phyloP scores from a whole-genome alignment of 1,140 invertebrate genomes.

The Eubasilissa regina region DNA sequence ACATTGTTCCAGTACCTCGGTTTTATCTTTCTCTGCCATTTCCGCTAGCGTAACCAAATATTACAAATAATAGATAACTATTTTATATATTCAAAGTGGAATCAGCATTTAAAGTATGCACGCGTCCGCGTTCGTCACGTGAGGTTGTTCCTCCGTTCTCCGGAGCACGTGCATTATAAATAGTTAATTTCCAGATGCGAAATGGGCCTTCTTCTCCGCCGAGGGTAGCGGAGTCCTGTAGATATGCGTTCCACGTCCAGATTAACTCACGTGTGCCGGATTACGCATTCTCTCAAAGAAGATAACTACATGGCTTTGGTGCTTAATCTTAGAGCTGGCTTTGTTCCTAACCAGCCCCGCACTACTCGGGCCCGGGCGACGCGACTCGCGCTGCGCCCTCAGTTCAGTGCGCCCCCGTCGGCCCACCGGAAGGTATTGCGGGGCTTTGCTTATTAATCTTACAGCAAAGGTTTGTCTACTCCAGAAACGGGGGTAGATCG shows the following conservation, averaged over 20 bases:
- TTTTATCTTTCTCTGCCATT: no score
- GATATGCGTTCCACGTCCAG: constrained; percentile 53
- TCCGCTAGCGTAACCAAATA: no score
- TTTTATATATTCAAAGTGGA: constrained; percentile 8
- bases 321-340: constrained; percentile 56
- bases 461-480: no score
- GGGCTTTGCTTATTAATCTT: no score
- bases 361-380: constrained; percentile 8
- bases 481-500: no score
- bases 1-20: no score
- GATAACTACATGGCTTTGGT: constrained; percentile 57
- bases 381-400: constrained; percentile 10
- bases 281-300: constrained; percentile 60
- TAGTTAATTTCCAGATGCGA: constrained; percentile 44
- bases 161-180: constrained; percentile 26
- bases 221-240: constrained; percentile 1
- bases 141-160: background rate
- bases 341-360: constrained; percentile 44
- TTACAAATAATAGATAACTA: no score
- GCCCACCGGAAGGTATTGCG: no score
- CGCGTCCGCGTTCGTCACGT: constrained; percentile 2
- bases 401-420: no score
- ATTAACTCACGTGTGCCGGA: constrained; percentile 60
- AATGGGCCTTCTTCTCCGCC: background rate
- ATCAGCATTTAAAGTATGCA: background rate